Base-by-base conservation (phyloP, 1,140 invertebrate species). In the Drosophila repleta region DNA sequence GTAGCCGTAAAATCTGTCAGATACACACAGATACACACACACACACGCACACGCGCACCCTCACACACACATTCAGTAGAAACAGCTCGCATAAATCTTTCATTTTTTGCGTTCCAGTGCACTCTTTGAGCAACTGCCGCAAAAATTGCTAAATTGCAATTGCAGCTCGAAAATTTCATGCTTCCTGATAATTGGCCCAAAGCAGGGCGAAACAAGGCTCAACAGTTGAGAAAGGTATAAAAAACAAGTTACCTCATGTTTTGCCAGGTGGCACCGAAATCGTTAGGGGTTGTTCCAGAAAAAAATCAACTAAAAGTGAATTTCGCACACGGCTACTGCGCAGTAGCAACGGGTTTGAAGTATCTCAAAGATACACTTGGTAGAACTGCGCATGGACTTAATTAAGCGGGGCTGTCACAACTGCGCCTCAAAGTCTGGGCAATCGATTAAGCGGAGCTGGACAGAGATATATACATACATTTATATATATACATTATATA, bases 91-190 rank as follows among this genome's bases (percentile, higher is more conserved):
- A 43, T 83, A 88, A 83, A 88, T 78, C 76, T 88, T 76, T 55
- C 66, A 87, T 88, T 88, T 88, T 88, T 88, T 88, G 76, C 83
- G 83, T 88, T 88, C 79, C 84, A 88, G 60, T 88, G 69, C 72
- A 43, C 79, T 73, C 83, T 87, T 87, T 87, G 83, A 87, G 79
- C 53, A 63, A 82, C 61, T 77, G 73, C 63, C 62, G 63, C 55
- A 45, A 85, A 85, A 81, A 85, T 85, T 87, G 69, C 64, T 76
- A 85, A 87, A 87, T 87, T 87, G 80, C 73, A 87, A 65, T 65
- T 73, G 62, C 60, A 65, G 49, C 37, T 32, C 13, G n/a, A 74
- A 65, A 89, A 88, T 88, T 88, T 83, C 84, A 88, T 88, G 83
- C 76, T 88, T 83, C 83, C 52, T 77, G 76, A 66, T 79, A 88